These are phyloP conservation scores for Pogonus chalceus DNA, from an alignment of 1,140 invertebrate species.

Conservation along the genomic window DNA sequence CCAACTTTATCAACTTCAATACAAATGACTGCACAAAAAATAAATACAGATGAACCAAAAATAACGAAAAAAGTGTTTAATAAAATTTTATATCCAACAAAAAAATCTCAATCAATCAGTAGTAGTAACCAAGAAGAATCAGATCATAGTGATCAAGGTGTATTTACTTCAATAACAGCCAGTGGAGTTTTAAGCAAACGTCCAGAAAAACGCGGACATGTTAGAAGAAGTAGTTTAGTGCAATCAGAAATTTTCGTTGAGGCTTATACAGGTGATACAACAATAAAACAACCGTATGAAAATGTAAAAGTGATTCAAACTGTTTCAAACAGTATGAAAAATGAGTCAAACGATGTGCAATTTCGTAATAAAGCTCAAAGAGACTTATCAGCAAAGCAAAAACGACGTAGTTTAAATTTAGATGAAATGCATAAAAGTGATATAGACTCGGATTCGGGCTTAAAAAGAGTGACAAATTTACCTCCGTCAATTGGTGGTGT, in stretches of 20 bases:
- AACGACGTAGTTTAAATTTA: not conserved
- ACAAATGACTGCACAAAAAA: not conserved
- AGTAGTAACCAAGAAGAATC: conserved; percentile 36
- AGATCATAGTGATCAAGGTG: conserved; percentile 37
- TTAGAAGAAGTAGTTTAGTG: conserved; percentile 43
- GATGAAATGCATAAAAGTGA: not conserved
- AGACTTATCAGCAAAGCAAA: not conserved
- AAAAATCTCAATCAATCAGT: conserved; percentile 21
- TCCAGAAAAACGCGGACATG: conserved; percentile 25
- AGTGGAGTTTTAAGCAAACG: conserved; percentile 30
- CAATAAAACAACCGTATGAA: not conserved
- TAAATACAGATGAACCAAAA: not conserved
- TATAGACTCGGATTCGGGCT: not conserved
- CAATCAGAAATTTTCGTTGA: conserved; percentile 38
- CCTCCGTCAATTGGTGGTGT: conserved; percentile 23
- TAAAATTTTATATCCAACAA: conserved; percentile 27
- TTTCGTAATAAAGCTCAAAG: not conserved
- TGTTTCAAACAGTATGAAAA: not conserved
- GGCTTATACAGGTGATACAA: conserved; percentile 23
- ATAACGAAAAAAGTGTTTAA: conserved; percentile 22
- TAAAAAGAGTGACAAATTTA: conserved; percentile 27
- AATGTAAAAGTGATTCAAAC: not conserved
- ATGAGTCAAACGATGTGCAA: not conserved
- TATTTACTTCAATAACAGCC: conserved; percentile 31
- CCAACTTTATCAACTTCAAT: not conserved